phyloP scores from a whole-genome alignment of 2,888 invertebrate genomes.

The Patella caerulea region DNA sequence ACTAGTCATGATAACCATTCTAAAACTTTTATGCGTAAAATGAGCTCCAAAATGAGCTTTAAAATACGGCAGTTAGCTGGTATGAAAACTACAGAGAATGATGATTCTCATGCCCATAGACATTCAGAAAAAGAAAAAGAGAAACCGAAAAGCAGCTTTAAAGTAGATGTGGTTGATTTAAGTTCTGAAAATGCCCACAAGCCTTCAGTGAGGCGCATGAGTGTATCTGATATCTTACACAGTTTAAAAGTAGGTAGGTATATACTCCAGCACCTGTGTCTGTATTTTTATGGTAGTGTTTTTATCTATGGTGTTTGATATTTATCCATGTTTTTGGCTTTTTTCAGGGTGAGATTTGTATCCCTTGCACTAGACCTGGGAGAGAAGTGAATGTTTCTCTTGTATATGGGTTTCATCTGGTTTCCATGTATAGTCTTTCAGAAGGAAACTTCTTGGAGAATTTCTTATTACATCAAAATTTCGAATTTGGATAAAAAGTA shows the following conservation, averaged over 20 bases:
- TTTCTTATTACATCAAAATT: too few relatives aligned
- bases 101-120: slow-evolving; percentile 39
- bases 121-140: slow-evolving; percentile 30
- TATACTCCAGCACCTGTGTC: not conserved
- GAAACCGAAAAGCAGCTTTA: slow-evolving; percentile 30
- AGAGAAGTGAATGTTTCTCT: slow-evolving; percentile 8
- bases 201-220: slow-evolving; percentile 47
- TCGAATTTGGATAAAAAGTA: too few relatives aligned
- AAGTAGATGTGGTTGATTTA: slow-evolving; percentile 57
- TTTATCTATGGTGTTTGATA: too few relatives aligned
- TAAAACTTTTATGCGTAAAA: slow-evolving; percentile 47
- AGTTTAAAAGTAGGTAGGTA: slow-evolving; percentile 8
- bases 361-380: not conserved
- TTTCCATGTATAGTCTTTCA: not conserved
- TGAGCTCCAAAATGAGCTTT: slow-evolving; percentile 60
- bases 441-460: too few relatives aligned
- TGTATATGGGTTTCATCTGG: not conserved
- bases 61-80: slow-evolving; percentile 50
- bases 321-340: too few relatives aligned
- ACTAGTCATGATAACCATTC: not conserved
- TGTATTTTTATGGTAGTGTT: not conserved
- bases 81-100: slow-evolving; percentile 27
- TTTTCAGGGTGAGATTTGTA: slow-evolving; percentile 31
- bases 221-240: slow-evolving; percentile 39
- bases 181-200: slow-evolving; percentile 48